phyloP scores from a whole-genome alignment of 2,888 invertebrate species.

The Nomada lathburiana region DNA sequence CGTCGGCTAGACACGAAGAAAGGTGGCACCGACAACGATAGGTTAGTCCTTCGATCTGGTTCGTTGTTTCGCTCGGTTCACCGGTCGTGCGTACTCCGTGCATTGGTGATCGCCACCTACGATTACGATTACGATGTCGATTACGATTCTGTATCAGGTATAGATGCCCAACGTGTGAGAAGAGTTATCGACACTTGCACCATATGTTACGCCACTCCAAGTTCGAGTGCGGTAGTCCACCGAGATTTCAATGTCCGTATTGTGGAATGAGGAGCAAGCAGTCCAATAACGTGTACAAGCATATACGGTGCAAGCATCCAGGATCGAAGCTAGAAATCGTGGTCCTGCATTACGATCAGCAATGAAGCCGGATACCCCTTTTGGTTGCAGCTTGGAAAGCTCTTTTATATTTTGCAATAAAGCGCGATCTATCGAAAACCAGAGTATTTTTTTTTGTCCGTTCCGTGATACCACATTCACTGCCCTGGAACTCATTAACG shows the following conservation, averaged over 20 bases:
- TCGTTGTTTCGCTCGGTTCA: background rate
- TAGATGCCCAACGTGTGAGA: constrained; percentile 74
- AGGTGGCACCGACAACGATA: constrained; percentile 13
- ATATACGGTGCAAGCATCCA: constrained; percentile 73
- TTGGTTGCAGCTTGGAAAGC: background rate
- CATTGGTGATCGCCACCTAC: no score
- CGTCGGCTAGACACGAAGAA: background rate
- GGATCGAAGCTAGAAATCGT: constrained; percentile 56
- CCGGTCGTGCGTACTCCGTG: background rate
- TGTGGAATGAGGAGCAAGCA: constrained; percentile 76
- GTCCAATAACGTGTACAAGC: constrained; percentile 75
- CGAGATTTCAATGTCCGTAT: constrained; percentile 78
- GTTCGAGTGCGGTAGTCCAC: constrained; percentile 82
- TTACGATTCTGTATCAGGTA: constrained; percentile 42
- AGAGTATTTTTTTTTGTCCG: background rate
- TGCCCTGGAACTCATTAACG: no score
- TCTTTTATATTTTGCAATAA: constrained; percentile 9
- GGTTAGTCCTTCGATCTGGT: constrained; percentile 47
- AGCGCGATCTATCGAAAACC: background rate
- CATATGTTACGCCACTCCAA: constrained; percentile 80
- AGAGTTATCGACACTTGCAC: constrained; percentile 73
- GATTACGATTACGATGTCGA: background rate
- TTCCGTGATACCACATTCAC: no score
- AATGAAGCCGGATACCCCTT: background rate
- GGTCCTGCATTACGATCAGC: constrained; percentile 45